These are phyloP conservation scores for Forbesichthys agassizii DNA, from an alignment of 2,113 vertebrate species.

Conservation along the genomic window DNA sequence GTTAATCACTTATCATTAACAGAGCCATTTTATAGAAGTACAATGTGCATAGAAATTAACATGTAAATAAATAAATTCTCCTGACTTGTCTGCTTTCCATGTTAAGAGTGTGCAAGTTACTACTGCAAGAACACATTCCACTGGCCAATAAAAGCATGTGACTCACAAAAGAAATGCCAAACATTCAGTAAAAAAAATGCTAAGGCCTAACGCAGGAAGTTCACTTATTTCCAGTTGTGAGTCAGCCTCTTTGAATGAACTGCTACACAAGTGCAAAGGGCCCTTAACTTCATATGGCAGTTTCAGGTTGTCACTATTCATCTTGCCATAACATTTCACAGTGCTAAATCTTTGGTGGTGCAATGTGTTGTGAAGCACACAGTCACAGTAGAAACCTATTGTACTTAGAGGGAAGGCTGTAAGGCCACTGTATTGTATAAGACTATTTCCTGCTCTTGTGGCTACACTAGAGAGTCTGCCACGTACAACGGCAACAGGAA, in stretches of 20 bases:
- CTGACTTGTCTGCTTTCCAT: neutral
- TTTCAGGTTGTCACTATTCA: neutral
- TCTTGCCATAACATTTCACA: neutral
- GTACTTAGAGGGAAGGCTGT: neutral
- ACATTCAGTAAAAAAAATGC: conserved; percentile 17
- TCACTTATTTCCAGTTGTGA: conserved; percentile 62
- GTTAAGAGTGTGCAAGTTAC: neutral
- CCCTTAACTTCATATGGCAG: conserved; percentile 15
- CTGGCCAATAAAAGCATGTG: neutral
- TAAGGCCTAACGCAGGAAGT: conserved; percentile 51
- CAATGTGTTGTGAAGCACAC: neutral
- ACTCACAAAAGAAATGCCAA: neutral
- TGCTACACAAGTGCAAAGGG: conserved; percentile 13
- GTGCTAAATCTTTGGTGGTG: no score
- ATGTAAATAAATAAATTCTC: no score
- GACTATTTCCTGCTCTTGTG: conserved; percentile 3
- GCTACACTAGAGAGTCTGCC: neutral
- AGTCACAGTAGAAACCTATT: neutral
- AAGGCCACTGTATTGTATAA: conserved; percentile 2
- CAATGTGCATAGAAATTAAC: no score
- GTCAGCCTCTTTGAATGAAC: conserved; percentile 47
- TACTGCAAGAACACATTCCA: neutral
- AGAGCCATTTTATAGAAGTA: no score
- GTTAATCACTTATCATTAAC: no score
- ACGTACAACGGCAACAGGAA: neutral